Evolutionary conservation across 1,140 invertebrate species (phyloP), one percentile per base, ranked within the genome.

Genomic region (Zophobas atratus): DNA sequence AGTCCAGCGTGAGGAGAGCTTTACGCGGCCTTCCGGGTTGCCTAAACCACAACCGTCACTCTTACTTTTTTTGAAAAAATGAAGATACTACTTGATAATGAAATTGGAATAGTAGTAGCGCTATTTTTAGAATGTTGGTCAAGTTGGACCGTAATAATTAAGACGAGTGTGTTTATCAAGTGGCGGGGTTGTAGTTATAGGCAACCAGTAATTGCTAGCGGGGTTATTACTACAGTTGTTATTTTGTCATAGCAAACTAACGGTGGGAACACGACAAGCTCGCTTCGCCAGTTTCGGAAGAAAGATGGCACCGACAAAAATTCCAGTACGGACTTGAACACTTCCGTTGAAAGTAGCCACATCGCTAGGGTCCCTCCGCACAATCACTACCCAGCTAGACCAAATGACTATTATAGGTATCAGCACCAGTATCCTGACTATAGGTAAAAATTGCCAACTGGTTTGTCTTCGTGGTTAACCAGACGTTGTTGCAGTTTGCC

Each of bases 281-380:
- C 84, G 3, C 81, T 86, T n/a, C 83, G 85, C 55, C 85, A 84
- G 70, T 86, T 84, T 77, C 72, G 85, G 2, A 85, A 85, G 74
- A 85, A 85, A 70, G 83, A 84, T 77, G 83, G 80, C 77, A 78
- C 76, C 38, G 81, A 83, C 46, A 75, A 80, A 46, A 60, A 80
- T 2, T 41, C 76, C 67, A 35, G 33, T 20, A 56, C 63, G 43
- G 71, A 72, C 60, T 33, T 67, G 60, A 67, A 36, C 36, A 80
- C 67, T 49, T 39, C 74, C 38, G 67, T 72, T 46, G 77, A 75
- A 6, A 55, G 60, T 6, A 82, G 79, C 55, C 83, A 84, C 70
- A 82, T 85, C 55, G 84, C 83, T 4, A 57, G 84, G 38, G 83
- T 85, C 20, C 79, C 84, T 1, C 84, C 84, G 2, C 84, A 84